phyloP scores from a whole-genome alignment of 2,797 vertebrate genomes.

The Sebastes goodei region DNA sequence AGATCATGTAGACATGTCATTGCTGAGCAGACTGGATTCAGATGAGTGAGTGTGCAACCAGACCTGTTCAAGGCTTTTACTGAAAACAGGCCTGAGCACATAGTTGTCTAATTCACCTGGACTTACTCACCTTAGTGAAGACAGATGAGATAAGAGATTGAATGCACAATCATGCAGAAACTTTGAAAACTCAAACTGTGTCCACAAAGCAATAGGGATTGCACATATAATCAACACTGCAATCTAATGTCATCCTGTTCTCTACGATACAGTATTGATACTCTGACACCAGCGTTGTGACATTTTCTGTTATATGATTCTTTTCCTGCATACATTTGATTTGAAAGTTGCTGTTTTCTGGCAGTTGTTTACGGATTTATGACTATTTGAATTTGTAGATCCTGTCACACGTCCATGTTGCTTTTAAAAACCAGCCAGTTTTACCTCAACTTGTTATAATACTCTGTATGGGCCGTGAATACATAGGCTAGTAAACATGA shows the following conservation, averaged over 20 bases:
- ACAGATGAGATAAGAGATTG: background rate
- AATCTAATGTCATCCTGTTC: background rate
- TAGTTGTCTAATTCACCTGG: slow-evolving; percentile 8
- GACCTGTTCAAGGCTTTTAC: background rate
- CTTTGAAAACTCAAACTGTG: background rate
- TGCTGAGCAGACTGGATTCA: background rate
- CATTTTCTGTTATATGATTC: background rate
- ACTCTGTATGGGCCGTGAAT: background rate
- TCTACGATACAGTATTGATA: background rate
- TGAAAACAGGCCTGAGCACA: slow-evolving; percentile 27
- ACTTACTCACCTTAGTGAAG: background rate
- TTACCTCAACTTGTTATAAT: background rate
- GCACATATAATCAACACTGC: background rate
- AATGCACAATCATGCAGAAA: background rate
- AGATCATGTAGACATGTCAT: background rate
- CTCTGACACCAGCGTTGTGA: background rate
- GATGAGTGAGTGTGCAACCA: background rate
- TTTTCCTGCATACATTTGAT: background rate
- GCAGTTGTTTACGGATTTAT: background rate
- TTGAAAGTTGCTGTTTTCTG: background rate
- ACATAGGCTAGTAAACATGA: no score
- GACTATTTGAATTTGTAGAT: background rate
- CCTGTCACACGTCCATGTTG: background rate
- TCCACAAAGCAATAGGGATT: background rate
- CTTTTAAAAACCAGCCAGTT: background rate